Conservation (phyloP, 1,140 invertebrate genomes). For the Notospermus geniculatus region DNA sequence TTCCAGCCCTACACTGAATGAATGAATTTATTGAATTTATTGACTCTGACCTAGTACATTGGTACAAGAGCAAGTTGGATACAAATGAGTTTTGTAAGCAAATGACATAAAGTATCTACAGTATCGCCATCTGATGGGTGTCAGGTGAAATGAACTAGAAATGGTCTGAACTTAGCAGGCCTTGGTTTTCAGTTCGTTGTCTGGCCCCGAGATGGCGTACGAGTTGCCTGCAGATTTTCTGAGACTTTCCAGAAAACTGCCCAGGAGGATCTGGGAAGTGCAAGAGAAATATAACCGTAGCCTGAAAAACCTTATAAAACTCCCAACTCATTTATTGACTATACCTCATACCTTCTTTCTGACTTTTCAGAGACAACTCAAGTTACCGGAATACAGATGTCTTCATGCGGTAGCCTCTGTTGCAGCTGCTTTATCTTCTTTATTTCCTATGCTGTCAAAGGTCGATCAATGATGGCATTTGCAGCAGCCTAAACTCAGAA, state of each 20-base stretch:
- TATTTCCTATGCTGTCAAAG: too few relatives aligned
- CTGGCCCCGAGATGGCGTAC: neutral
- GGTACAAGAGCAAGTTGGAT: too few relatives aligned
- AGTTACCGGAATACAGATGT: constrained; percentile 58
- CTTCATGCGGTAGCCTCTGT: constrained; percentile 49
- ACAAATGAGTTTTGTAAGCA: too few relatives aligned
- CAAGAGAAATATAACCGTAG: neutral
- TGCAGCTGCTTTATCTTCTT: too few relatives aligned
- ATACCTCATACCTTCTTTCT: constrained; percentile 1
- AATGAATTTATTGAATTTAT: neutral
- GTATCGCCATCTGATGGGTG: neutral
- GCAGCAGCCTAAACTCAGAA: too few relatives aligned
- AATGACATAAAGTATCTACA: neutral
- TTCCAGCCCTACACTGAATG: neutral
- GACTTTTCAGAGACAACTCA: constrained; percentile 54
- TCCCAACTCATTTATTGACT: constrained; percentile 10
- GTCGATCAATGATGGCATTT: too few relatives aligned
- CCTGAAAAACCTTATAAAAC: neutral
- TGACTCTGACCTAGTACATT: too few relatives aligned
- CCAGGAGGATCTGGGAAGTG: neutral
- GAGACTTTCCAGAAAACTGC: neutral
- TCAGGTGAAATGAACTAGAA: neutral
- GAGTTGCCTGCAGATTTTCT: neutral
- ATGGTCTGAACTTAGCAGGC: neutral
- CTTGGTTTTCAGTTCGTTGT: neutral